Conservation (phyloP, 2,888 invertebrate species). For the Ypsolopha scabrella region DNA sequence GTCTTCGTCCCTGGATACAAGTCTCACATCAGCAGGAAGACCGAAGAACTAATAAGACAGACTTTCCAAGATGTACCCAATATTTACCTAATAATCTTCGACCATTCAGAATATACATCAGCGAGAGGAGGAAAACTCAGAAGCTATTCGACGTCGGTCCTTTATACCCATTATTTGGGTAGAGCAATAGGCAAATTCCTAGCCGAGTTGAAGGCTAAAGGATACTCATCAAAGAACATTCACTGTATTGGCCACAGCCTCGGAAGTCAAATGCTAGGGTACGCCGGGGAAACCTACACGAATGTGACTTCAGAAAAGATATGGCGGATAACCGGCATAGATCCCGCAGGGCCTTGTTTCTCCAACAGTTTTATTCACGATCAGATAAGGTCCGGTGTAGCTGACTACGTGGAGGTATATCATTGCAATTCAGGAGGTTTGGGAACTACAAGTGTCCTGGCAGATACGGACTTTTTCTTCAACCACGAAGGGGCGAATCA, state of each 20-base stretch:
- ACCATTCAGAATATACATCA: constrained; percentile 53
- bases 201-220: constrained; percentile 26
- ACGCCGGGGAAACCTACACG: constrained; percentile 37
- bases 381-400: constrained; percentile 65
- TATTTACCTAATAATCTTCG: constrained; percentile 52
- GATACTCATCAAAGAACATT: constrained; percentile 31
- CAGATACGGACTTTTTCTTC: constrained; percentile 69
- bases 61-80: constrained; percentile 41
- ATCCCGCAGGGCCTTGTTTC: constrained; percentile 60
- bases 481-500: constrained; percentile 70
- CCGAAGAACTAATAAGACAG: constrained; percentile 40
- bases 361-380: constrained; percentile 42
- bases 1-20: constrained; percentile 53
- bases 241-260: constrained; percentile 56
- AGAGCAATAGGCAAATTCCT: constrained; percentile 42
- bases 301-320: constrained; percentile 35
- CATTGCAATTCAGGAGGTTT: constrained; percentile 71
- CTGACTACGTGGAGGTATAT: constrained; percentile 70
- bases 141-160: constrained; percentile 51
- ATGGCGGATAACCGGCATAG: constrained; percentile 45
- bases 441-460: constrained; percentile 59
- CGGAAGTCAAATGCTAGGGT: constrained; percentile 49
- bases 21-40: constrained; percentile 44
- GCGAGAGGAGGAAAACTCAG: constrained; percentile 36
- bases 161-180: constrained; percentile 49